Evolutionary conservation across 2,113 vertebrate species (phyloP), one percentile per base, ranked within the genome.

Genomic region (Cygnus atratus): DNA sequence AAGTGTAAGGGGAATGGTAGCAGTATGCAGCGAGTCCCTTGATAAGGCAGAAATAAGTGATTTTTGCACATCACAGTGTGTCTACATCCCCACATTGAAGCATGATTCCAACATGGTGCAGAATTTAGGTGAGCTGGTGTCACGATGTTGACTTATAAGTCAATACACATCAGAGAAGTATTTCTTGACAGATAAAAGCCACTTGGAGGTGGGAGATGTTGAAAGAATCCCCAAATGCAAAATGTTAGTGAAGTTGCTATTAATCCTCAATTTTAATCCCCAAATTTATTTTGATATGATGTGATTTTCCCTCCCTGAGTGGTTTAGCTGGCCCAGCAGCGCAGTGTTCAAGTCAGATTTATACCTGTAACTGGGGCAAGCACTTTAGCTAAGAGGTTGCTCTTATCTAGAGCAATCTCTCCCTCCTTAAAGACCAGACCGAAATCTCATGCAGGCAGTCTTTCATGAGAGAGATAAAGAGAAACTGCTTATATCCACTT

Each of bases 381-480:
- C n/a, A 80, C 62, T 41, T 73, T 37, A 79, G 62, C 35, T 43
- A 67, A 71, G 41, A 67, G 63, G 21, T 8, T 88, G 50, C 37
- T 46, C 13, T 3, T 66, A 67, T n/a, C 54, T 91, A 31, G 48
- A 91, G 67, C 54, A 82, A 91, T 11, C 3, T 81, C 29, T 54
- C 88, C 4, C 37, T 91, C 58, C 59, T 89, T 66, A 35, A 88
- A 77, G 55, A 81, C 29, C 54, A 59, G 59, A 67, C 5, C 91
- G 66, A 92, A 91, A 55, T 3, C 41, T 90, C 78, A 87, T 26
- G 37, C 66, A 87, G 77, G 44, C 35, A 88, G 63, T 17, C 41
- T 88, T 95, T 93, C 55, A 80, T 37, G 55, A 63, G 37, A 77
- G 10, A 44, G 28, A 59, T 54, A 43, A 84, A 90, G 55, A 89